Evolutionary conservation across 2,113 vertebrate species (phyloP).

Genomic region (Podarcis muralis): DNA sequence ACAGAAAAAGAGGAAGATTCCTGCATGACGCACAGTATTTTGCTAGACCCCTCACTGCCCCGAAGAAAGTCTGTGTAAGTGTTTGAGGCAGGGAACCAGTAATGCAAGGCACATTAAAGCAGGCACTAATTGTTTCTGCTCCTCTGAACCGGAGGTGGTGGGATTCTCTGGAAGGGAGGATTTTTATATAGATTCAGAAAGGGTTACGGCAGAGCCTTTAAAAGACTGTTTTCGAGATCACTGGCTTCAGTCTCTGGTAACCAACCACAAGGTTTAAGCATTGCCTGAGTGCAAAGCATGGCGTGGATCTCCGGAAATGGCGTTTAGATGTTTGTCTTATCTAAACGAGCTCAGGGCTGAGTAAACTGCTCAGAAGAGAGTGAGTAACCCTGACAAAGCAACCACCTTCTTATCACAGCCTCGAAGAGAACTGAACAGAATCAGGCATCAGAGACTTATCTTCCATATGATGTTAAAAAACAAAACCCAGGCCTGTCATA

Average conservation of each 20-base stretch:
- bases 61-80: background rate
- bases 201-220: background rate
- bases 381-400: slow-evolving; percentile 66
- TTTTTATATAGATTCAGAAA: background rate
- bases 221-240: background rate
- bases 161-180: background rate
- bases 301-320: slow-evolving; percentile 64
- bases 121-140: background rate
- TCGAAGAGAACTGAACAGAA: slow-evolving; percentile 69
- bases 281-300: slow-evolving; percentile 46
- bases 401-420: slow-evolving; percentile 65
- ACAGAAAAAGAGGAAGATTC: background rate
- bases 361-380: slow-evolving; percentile 50
- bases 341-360: slow-evolving; percentile 67
- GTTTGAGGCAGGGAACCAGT: background rate
- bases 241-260: slow-evolving; percentile 11
- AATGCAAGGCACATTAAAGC: background rate
- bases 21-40: too few species aligned
- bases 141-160: slow-evolving; percentile 9
- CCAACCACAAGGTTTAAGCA: slow-evolving; percentile 33
- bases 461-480: slow-evolving; percentile 53
- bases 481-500: slow-evolving; percentile 53
- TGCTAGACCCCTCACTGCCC: background rate
- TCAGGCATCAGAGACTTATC: slow-evolving; percentile 69
- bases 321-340: slow-evolving; percentile 76